Evolutionary conservation across 2,797 vertebrate species (phyloP).

Genomic region (Eupleurogrammus muticus): DNA sequence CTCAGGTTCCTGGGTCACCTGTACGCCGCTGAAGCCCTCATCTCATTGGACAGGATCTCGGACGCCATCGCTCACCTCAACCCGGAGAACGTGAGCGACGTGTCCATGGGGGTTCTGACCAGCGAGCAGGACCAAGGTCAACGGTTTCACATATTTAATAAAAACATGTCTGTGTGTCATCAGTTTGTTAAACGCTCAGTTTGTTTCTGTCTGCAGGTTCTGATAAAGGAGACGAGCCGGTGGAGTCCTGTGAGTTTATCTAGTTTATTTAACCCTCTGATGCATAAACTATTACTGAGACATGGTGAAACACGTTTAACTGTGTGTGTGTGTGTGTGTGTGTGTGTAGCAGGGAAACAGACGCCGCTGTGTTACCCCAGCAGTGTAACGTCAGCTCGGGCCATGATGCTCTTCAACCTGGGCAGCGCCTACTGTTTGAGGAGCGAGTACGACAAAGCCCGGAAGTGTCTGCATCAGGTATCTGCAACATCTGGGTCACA

Average conservation of each 20-base stretch:
- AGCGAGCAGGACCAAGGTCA: conserved; percentile 97
- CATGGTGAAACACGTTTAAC: too few relatives aligned
- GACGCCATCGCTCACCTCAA: conserved; percentile 98
- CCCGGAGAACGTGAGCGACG: conserved; percentile 96
- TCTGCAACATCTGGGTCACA: too few relatives aligned
- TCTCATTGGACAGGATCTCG: conserved; percentile 98
- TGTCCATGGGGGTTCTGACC: conserved; percentile 92
- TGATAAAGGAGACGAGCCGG: conserved; percentile 95
- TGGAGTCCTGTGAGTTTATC: conserved; percentile 91
- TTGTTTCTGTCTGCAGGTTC: conserved; percentile 84
- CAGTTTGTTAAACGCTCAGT: not conserved
- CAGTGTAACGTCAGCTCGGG: conserved; percentile 92
- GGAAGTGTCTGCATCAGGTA: conserved; percentile 97
- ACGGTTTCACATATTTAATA: not conserved
- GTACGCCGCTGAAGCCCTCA: conserved; percentile 98
- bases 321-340: conserved; percentile 17
- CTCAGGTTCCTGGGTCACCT: conserved; percentile 96
- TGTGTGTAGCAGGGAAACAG: conserved; percentile 91
- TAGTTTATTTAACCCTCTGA: not conserved
- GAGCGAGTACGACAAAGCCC: conserved; percentile 98
- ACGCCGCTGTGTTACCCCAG: conserved; percentile 95
- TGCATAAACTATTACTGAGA: too few relatives aligned
- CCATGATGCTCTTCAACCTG: conserved; percentile 98
- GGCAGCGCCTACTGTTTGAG: conserved; percentile 97
- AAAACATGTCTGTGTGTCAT: too few relatives aligned